phyloP scores from a whole-genome alignment of 2,113 vertebrate species.

The Pachyramphus minor region DNA sequence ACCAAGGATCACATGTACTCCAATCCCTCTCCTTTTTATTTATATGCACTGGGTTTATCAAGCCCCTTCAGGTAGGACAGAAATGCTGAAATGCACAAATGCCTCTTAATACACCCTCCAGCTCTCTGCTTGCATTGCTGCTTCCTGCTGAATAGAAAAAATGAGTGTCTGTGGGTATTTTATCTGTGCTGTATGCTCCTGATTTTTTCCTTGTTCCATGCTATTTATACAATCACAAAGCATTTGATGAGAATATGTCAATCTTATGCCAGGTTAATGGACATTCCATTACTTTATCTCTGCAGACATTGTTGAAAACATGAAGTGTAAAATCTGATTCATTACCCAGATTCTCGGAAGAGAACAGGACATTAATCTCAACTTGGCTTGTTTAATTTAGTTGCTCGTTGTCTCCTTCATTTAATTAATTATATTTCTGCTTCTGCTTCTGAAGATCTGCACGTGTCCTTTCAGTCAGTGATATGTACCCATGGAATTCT shows the following conservation, averaged over 20 bases:
- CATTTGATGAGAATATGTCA: slow-evolving; percentile 34
- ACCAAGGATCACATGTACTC: neutral
- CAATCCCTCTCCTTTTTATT: neutral
- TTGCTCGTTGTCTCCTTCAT: neutral
- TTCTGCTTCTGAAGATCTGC: neutral
- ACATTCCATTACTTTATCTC: slow-evolving; percentile 36
- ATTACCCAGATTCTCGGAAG: slow-evolving; percentile 42
- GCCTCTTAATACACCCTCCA: neutral
- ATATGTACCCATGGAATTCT: neutral
- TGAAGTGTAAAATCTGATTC: slow-evolving; percentile 61
- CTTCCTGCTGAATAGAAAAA: neutral
- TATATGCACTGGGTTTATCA: neutral
- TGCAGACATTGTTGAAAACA: slow-evolving; percentile 13
- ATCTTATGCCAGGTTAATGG: neutral
- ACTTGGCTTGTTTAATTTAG: slow-evolving; percentile 15
- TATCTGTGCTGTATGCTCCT: neutral
- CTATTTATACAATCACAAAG: slow-evolving; percentile 7
- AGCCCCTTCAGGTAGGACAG: slow-evolving; percentile 11
- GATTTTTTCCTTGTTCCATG: neutral
- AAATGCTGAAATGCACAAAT: slow-evolving; percentile 44
- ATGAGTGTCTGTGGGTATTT: neutral
- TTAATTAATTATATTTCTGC: slow-evolving; percentile 40
- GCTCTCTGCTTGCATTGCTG: slow-evolving; percentile 13
- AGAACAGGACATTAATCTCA: neutral
- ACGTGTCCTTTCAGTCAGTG: neutral